A percentile compares a stretch with the other conserved stretches of the same genome.
Evolutionary conservation across 2,888 invertebrate species (phyloP).

Genomic region (Steromphala cineraria): DNA sequence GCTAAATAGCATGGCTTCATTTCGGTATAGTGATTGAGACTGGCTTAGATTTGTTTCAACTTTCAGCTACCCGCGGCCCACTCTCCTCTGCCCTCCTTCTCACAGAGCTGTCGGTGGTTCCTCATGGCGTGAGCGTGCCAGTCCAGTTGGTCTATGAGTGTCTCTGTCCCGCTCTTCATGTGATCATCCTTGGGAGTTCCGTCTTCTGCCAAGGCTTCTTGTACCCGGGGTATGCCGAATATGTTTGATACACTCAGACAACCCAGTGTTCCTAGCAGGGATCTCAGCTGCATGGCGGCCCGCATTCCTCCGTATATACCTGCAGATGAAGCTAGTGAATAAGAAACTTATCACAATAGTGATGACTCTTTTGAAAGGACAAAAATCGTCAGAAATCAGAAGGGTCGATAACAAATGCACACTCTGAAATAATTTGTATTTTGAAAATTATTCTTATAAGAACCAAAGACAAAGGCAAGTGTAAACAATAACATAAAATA

Average conservation of each 20-base stretch:
- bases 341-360: no score
- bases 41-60: no score
- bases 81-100: neutral
- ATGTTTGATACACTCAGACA: conserved; percentile 73
- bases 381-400: no score
- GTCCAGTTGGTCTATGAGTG: conserved; percentile 71
- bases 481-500: no score
- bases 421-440: no score
- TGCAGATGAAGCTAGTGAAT: conserved; percentile 39
- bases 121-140: conserved; percentile 75
- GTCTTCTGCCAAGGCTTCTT: conserved; percentile 67
- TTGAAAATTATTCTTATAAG: no score
- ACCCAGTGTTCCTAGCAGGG: conserved; percentile 72
- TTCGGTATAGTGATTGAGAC: no score
- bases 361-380: no score
- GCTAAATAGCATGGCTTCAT: no score
- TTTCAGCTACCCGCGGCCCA: neutral
- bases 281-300: conserved; percentile 72
- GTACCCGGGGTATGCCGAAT: conserved; percentile 71
- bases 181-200: conserved; percentile 66
- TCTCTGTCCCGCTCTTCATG: conserved; percentile 59
- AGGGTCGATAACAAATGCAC: no score
- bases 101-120: conserved; percentile 41
- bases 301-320: conserved; percentile 74
- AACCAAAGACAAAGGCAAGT: no score